Conservation (phyloP, 2,797 vertebrate genomes). For the Sparidentex hasta region DNA sequence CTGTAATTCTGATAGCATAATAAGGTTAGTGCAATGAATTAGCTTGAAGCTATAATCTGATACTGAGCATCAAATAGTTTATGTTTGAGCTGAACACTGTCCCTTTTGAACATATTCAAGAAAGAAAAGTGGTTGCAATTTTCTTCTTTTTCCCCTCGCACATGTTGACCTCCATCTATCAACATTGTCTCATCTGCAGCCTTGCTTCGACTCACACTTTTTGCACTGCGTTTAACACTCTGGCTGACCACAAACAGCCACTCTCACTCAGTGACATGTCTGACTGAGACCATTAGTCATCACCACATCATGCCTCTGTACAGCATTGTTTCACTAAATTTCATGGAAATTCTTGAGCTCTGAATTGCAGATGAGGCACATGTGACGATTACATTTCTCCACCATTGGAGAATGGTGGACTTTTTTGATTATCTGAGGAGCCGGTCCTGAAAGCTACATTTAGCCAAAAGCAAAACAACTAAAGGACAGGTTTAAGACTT, state of each 20-base stretch:
- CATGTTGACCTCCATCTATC: not conserved
- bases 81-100: too few relatives aligned
- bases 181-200: not conserved
- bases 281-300: slow-evolving; percentile 32
- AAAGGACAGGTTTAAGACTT: not conserved
- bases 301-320: not conserved
- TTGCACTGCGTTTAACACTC: slow-evolving; percentile 73
- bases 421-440: slow-evolving; percentile 1
- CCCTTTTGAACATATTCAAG: too few relatives aligned
- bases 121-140: too few relatives aligned
- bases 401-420: not conserved
- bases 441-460: not conserved
- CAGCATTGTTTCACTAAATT: not conserved
- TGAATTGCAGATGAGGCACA: not conserved
- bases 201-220: slow-evolving; percentile 35
- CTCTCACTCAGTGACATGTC: slow-evolving; percentile 36
- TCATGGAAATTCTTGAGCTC: slow-evolving; percentile 18
- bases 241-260: slow-evolving; percentile 67
- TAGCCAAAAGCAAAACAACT: not conserved
- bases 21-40: not conserved
- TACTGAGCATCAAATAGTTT: too few relatives aligned
- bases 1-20: not conserved
- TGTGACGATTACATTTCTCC: slow-evolving; percentile 20
- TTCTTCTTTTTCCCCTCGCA: too few relatives aligned
- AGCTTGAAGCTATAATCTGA: too few relatives aligned